These are phyloP conservation scores for Climacteris rufus DNA, from an alignment of 2,113 vertebrate genomes.

Conservation along the genomic window DNA sequence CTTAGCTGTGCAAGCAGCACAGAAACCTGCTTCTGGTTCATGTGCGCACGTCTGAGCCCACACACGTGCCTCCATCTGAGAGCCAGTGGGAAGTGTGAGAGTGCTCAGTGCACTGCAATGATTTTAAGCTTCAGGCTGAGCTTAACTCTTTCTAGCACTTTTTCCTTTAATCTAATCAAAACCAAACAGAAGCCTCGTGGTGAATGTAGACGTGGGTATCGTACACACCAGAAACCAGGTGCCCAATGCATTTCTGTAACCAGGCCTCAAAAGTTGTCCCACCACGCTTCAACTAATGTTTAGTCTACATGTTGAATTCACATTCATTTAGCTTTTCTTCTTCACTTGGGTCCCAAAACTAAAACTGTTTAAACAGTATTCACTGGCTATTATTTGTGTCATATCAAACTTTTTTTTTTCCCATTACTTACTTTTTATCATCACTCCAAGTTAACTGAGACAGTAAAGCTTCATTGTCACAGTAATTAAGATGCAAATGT, in stretches of 20 bases:
- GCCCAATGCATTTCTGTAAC: background rate
- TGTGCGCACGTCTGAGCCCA: background rate
- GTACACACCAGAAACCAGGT: background rate
- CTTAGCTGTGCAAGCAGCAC: background rate
- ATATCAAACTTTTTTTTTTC: too few species aligned
- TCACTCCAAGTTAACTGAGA: background rate
- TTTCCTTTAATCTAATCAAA: background rate
- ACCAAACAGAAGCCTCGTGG: background rate
- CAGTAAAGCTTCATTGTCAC: background rate
- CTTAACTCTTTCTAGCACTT: background rate
- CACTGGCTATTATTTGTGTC: background rate
- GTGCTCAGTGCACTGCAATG: background rate
- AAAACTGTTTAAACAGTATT: background rate
- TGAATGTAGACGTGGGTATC: fast-evolving
- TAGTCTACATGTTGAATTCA: background rate
- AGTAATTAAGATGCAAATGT: background rate
- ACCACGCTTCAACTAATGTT: background rate
- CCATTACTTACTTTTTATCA: too few species aligned
- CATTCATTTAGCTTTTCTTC: background rate
- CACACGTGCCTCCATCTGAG: background rate
- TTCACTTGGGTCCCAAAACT: background rate
- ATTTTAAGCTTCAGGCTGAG: background rate
- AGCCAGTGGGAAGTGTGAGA: conserved; percentile 29
- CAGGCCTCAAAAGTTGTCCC: background rate
- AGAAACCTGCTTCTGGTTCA: background rate